These are phyloP conservation scores for Aricia artaxerxes DNA, from an alignment of 2,888 invertebrate genomes.

Conservation along the genomic window DNA sequence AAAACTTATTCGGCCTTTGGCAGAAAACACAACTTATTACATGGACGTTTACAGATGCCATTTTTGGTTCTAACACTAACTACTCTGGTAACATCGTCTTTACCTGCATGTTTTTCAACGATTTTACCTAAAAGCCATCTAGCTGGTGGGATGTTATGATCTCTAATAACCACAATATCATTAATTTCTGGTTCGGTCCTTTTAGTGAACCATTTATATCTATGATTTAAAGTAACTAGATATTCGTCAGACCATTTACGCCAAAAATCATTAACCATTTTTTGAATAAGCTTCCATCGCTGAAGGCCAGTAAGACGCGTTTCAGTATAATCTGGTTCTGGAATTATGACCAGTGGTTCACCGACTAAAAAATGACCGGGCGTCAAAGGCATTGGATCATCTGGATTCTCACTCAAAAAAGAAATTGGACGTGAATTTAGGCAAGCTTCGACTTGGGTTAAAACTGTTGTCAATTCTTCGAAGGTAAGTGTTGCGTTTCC, in stretches of 20 bases:
- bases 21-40: neutral
- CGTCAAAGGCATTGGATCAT: neutral
- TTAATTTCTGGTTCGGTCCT: slow-evolving; percentile 33
- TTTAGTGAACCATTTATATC: slow-evolving; percentile 38
- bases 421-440: slow-evolving; percentile 31
- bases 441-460: slow-evolving; percentile 33
- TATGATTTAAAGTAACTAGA: slow-evolving; percentile 37
- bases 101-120: slow-evolving; percentile 35
- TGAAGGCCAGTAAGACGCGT: neutral
- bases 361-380: slow-evolving; percentile 29
- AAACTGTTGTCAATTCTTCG: slow-evolving; percentile 31
- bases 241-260: slow-evolving; percentile 41
- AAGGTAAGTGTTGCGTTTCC: slow-evolving; percentile 22
- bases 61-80: slow-evolving; percentile 17
- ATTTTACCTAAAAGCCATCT: slow-evolving; percentile 37
- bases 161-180: neutral
- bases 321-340: neutral
- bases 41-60: slow-evolving; percentile 2
- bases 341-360: slow-evolving; percentile 21
- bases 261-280: slow-evolving; percentile 43
- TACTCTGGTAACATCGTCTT: slow-evolving; percentile 38
- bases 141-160: slow-evolving; percentile 8
- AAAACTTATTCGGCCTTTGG: neutral
- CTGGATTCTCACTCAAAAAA: neutral
- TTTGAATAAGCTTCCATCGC: neutral